A percentile compares a stretch with the other conserved stretches of the same genome.
Conservation (phyloP, 1,140 invertebrate genomes). For the Aplysia californica region DNA sequence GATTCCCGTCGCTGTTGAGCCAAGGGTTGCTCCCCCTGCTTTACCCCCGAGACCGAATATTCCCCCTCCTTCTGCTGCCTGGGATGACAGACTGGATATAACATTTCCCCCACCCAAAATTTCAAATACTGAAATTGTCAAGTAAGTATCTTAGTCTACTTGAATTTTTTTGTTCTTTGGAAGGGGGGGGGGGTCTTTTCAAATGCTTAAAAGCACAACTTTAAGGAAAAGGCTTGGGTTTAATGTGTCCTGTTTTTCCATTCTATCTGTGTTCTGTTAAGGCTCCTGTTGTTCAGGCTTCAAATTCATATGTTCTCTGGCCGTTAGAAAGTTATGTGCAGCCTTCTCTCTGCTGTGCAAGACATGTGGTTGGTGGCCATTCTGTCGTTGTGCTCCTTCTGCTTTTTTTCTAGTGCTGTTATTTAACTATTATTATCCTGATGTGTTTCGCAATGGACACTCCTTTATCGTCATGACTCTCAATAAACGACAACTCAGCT, state of each 20-base stretch:
- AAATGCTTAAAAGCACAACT: background rate
- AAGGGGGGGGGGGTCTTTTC: background rate
- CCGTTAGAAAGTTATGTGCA: background rate
- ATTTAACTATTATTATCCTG: too few relatives aligned
- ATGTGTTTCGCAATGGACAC: too few relatives aligned
- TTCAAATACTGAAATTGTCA: background rate
- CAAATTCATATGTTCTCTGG: background rate
- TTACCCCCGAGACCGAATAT: background rate
- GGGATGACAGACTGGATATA: background rate
- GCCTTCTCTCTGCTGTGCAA: too few relatives aligned
- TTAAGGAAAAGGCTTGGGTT: background rate
- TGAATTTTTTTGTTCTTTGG: too few relatives aligned
- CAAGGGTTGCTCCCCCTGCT: background rate
- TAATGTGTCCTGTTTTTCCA: background rate
- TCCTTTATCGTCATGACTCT: too few relatives aligned
- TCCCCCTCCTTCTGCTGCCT: background rate
- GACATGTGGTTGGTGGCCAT: too few relatives aligned
- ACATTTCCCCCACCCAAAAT: slow-evolving; percentile 4
- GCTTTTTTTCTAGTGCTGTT: too few relatives aligned
- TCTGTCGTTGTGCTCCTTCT: too few relatives aligned
- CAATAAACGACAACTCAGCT: too few relatives aligned
- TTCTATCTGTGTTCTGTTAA: background rate
- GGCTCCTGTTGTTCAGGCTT: background rate
- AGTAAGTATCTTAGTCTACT: background rate
- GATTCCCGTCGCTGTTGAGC: background rate